phyloP scores from a whole-genome alignment of 2,888 invertebrate species.

The Pristionchus maxplancki region DNA sequence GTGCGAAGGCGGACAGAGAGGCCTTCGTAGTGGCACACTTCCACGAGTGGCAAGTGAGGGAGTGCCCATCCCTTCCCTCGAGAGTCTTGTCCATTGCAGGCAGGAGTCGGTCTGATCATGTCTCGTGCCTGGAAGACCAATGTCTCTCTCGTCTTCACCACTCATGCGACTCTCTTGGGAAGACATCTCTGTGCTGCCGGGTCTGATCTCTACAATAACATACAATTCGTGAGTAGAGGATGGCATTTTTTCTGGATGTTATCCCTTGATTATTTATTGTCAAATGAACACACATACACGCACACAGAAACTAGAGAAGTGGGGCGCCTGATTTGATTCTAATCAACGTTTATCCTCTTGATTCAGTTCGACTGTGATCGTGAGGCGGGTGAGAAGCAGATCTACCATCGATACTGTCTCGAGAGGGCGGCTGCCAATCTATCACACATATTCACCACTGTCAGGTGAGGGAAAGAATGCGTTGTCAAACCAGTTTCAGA shows the following conservation, averaged over 20 bases:
- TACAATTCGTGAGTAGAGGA: slow-evolving; percentile 81
- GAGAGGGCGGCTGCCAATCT: slow-evolving; percentile 95
- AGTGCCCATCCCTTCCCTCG: not conserved
- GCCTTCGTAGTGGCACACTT: slow-evolving; percentile 51
- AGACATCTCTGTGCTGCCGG: slow-evolving; percentile 97
- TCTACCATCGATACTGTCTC: slow-evolving; percentile 98
- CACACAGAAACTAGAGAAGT: too few species aligned
- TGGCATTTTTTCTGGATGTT: too few species aligned
- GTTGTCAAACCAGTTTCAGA: too few species aligned
- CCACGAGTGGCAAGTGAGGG: slow-evolving; percentile 50
- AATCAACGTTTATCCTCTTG: too few species aligned
- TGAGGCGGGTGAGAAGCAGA: slow-evolving; percentile 82
- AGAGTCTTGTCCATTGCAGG: not conserved
- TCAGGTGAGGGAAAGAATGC: too few species aligned
- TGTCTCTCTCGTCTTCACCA: slow-evolving; percentile 97
- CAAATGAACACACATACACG: too few species aligned
- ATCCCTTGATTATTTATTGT: too few species aligned
- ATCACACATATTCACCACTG: slow-evolving; percentile 95
- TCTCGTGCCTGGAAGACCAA: slow-evolving; percentile 82
- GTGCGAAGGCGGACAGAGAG: not conserved
- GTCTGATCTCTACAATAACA: slow-evolving; percentile 98
- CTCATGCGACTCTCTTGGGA: slow-evolving; percentile 97
- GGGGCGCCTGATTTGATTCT: too few species aligned
- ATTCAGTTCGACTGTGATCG: slow-evolving; percentile 51
- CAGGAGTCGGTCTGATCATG: slow-evolving; percentile 89